These are phyloP conservation scores for Pycnonotus jocosus DNA, from an alignment of 2,113 vertebrate genomes.

Conservation along the genomic window DNA sequence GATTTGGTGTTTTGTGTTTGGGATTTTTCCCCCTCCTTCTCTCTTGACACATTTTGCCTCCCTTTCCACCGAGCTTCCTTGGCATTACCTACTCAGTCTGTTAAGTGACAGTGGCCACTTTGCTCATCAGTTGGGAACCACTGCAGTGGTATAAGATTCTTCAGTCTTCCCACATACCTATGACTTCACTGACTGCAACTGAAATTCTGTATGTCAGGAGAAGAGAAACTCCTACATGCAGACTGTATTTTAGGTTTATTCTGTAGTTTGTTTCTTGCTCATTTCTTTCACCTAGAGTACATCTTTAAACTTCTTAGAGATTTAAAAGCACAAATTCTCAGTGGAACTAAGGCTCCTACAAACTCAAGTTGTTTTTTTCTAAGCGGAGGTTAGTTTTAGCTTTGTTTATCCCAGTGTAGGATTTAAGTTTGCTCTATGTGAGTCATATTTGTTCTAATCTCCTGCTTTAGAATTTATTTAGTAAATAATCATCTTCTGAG, in stretches of 20 bases:
- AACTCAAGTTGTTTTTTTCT: neutral
- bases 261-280: neutral
- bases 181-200: constrained; percentile 24
- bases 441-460: constrained; percentile 13
- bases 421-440: neutral
- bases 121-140: neutral
- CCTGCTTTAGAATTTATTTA: neutral
- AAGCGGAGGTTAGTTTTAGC: neutral
- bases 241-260: neutral
- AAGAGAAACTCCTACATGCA: constrained; percentile 39
- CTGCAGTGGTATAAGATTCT: neutral
- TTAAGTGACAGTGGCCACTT: neutral
- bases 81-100: neutral
- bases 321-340: neutral
- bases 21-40: neutral
- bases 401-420: neutral
- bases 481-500: neutral
- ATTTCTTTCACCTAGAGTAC: neutral
- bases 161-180: constrained; percentile 20
- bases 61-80: neutral
- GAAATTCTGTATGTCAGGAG: neutral
- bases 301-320: neutral
- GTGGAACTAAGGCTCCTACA: neutral
- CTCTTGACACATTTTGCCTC: neutral
- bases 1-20: neutral